These are phyloP conservation scores for Mus pahari DNA, from an alignment of 2,113 vertebrate species.

Conservation along the genomic window DNA sequence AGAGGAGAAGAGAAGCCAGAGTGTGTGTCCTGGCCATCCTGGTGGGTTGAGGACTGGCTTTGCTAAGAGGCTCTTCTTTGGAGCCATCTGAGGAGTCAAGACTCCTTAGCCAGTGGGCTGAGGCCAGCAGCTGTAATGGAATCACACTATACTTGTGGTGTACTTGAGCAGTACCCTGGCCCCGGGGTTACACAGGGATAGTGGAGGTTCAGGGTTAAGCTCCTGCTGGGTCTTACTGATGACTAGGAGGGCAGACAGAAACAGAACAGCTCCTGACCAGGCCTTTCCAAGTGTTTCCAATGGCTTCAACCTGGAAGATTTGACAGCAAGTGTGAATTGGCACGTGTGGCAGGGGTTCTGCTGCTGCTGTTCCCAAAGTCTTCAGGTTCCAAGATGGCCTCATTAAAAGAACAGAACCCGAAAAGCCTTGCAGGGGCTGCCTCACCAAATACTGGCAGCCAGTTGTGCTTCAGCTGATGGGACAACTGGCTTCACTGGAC, in stretches of 20 bases:
- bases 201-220: neutral
- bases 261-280: conserved; percentile 30
- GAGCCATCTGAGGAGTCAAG: neutral
- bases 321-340: conserved; percentile 25
- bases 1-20: neutral
- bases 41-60: neutral
- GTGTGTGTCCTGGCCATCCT: neutral
- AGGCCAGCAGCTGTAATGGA: conserved; percentile 11
- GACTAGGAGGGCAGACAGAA: neutral
- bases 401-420: neutral
- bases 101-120: neutral
- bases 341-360: neutral
- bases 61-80: neutral
- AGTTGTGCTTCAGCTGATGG: conserved; percentile 39
- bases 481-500: conserved; percentile 37
- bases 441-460: neutral
- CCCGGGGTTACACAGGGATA: neutral
- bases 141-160: neutral
- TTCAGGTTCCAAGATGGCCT: conserved; percentile 30
- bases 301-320: conserved; percentile 21
- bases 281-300: conserved; percentile 25
- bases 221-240: neutral
- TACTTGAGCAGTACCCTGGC: neutral
- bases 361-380: neutral
- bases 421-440: conserved; percentile 9